Conservation (phyloP, 2,888 invertebrate genomes). For the Oscheius myriophilus region DNA sequence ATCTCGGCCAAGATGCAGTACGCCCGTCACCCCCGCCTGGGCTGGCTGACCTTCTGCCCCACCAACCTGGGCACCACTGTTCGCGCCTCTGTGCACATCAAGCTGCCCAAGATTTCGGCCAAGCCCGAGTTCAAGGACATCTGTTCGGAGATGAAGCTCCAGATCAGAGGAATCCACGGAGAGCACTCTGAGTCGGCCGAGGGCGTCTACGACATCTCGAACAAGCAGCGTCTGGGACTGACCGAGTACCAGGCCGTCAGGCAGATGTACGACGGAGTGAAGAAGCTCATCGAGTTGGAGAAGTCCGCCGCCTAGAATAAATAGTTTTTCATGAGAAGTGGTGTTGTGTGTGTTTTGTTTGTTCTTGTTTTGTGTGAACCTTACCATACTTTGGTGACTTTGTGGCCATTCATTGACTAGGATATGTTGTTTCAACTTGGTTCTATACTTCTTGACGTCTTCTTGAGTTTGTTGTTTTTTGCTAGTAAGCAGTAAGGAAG, state of each 20-base stretch:
- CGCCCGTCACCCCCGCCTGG: slow-evolving; percentile 78
- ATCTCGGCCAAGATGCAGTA: slow-evolving; percentile 38
- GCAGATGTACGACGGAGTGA: slow-evolving; percentile 81
- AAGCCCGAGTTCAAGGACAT: slow-evolving; percentile 74
- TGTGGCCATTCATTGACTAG: too few relatives aligned
- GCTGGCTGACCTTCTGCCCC: slow-evolving; percentile 85
- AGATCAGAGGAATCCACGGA: slow-evolving; percentile 82
- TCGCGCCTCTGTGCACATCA: slow-evolving; percentile 91
- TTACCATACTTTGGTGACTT: too few relatives aligned
- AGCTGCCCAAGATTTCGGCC: slow-evolving; percentile 79
- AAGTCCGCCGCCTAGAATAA: slow-evolving; percentile 38
- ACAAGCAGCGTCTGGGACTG: slow-evolving; percentile 82
- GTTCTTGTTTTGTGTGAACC: too few relatives aligned
- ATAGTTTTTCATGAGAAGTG: too few relatives aligned
- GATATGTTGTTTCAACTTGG: too few relatives aligned
- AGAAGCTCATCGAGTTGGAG: slow-evolving; percentile 93
- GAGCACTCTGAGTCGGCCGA: slow-evolving; percentile 79
- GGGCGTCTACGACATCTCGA: slow-evolving; percentile 84
- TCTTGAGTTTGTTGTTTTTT: too few relatives aligned
- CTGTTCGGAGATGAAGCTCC: slow-evolving; percentile 81
- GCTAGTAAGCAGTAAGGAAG: too few relatives aligned
- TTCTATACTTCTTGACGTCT: too few relatives aligned
- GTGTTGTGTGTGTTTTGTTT: too few relatives aligned
- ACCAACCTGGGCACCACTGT: slow-evolving; percentile 84
- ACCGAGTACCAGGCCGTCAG: slow-evolving; percentile 77